phyloP scores from a whole-genome alignment of 2,797 vertebrate species.

The Silurus lanzhouensis region DNA sequence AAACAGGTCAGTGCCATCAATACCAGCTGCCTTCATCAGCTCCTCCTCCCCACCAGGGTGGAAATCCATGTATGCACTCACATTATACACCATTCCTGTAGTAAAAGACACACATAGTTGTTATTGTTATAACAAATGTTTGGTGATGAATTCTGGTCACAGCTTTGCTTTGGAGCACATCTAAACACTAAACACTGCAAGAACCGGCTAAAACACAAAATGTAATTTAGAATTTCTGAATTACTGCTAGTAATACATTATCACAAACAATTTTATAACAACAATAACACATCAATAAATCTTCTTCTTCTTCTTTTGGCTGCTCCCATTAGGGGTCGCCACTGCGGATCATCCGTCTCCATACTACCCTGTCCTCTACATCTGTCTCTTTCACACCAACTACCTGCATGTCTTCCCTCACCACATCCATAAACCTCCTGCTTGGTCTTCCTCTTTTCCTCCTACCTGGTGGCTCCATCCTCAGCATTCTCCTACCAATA shows the following conservation, averaged over 20 bases:
- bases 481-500: no score
- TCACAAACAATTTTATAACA: neutral
- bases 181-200: neutral
- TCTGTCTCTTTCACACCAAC: no score
- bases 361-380: no score
- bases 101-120: conserved; percentile 10
- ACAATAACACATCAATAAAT: neutral
- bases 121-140: neutral
- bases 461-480: no score
- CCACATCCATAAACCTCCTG: no score
- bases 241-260: neutral
- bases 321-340: no score
- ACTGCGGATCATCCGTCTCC: no score
- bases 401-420: no score
- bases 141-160: neutral
- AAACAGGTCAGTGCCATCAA: conserved; percentile 93
- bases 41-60: conserved; percentile 95
- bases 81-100: conserved; percentile 91
- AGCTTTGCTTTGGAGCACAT: neutral
- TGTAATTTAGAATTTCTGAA: neutral
- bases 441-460: no score
- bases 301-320: no score
- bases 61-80: conserved; percentile 95
- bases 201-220: neutral
- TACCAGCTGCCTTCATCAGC: conserved; percentile 91